Percentiles rank a stretch among this genome's conserved stretches.
Conservation (phyloP, 2,113 vertebrate species). For the Oceanites oceanicus region DNA sequence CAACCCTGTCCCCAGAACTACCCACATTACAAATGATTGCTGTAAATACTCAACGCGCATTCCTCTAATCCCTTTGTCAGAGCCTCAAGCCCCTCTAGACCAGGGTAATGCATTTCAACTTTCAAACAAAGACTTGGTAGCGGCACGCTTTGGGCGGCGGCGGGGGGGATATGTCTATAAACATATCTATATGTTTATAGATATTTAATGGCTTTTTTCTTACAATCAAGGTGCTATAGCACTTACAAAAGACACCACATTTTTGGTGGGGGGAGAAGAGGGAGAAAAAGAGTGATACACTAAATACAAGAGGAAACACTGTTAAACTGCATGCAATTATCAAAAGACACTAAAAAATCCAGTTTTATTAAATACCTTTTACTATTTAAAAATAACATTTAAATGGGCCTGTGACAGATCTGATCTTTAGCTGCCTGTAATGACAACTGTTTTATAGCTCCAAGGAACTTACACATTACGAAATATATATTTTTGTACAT, state of each 20-base stretch:
- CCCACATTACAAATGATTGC: not conserved
- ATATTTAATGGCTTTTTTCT: slow-evolving; percentile 28
- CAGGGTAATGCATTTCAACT: not conserved
- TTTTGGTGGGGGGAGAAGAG: not conserved
- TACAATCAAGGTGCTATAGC: not conserved
- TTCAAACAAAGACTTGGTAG: not conserved
- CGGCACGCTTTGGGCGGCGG: fast-evolving
- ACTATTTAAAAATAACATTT: not conserved
- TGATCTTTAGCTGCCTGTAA: not conserved
- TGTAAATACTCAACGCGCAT: not conserved
- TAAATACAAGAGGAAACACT: not conserved
- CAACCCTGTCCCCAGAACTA: not conserved
- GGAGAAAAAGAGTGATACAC: not conserved
- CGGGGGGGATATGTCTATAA: too few relatives aligned
- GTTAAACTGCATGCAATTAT: not conserved
- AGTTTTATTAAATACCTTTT: slow-evolving; percentile 25
- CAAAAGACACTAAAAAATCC: not conserved
- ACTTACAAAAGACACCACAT: not conserved
- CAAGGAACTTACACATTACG: not conserved
- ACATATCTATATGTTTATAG: not conserved
- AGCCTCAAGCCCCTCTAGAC: not conserved
- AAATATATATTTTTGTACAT: not conserved
- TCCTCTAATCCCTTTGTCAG: not conserved
- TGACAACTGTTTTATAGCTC: not conserved
- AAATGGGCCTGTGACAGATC: not conserved